A percentile compares a stretch with the other conserved stretches of the same genome.
Conservation (phyloP, 2,888 invertebrate genomes). For the Pachliopta kotzebuea region DNA sequence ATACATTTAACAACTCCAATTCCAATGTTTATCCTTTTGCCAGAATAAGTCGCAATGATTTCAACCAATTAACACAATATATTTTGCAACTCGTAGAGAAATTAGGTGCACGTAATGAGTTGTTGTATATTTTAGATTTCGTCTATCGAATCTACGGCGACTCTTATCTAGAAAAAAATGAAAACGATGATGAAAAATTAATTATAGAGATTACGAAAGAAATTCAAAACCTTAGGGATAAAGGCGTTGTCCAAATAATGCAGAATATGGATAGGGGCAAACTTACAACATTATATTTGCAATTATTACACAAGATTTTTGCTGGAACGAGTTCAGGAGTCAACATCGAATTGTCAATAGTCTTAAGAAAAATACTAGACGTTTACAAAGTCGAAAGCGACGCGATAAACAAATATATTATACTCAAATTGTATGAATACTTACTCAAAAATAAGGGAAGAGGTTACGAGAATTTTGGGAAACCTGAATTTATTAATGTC, state of each 20-base stretch:
- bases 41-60: slow-evolving; percentile 11
- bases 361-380: slow-evolving; percentile 9
- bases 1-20: not conserved
- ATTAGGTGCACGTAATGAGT: slow-evolving; percentile 7
- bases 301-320: slow-evolving; percentile 6
- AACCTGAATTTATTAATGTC: slow-evolving; percentile 10
- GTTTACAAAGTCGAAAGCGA: slow-evolving; percentile 10
- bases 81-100: slow-evolving; percentile 8
- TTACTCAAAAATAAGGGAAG: slow-evolving; percentile 10
- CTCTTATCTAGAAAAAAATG: not conserved
- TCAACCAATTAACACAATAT: slow-evolving; percentile 2
- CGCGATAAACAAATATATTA: slow-evolving; percentile 18
- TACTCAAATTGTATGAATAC: slow-evolving; percentile 20
- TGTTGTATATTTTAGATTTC: slow-evolving; percentile 16
- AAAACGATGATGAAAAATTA: not conserved
- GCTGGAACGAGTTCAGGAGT: not conserved
- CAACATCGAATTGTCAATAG: not conserved
- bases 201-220: slow-evolving; percentile 13
- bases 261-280: slow-evolving; percentile 7
- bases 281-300: not conserved
- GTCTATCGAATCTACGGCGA: slow-evolving; percentile 12
- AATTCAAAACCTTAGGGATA: slow-evolving; percentile 6
- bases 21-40: slow-evolving; percentile 5
- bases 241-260: slow-evolving; percentile 1
- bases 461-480: not conserved